phyloP scores from a whole-genome alignment of 2,888 invertebrate species.

The Chloroclystis v-ata region DNA sequence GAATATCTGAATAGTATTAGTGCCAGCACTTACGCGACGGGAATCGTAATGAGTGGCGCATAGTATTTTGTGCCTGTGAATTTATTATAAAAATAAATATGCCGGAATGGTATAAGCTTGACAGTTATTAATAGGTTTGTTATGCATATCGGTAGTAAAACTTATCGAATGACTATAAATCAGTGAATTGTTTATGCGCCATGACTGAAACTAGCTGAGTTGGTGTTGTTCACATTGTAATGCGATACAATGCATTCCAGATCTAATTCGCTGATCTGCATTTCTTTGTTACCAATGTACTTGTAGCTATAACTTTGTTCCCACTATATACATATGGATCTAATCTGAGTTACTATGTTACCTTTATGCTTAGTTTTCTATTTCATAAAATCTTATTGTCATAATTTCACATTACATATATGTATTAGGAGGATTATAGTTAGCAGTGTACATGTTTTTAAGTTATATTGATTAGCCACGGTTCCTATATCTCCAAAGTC shows the following conservation, averaged over 20 bases:
- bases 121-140: slow-evolving; percentile 13
- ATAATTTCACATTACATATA: no score
- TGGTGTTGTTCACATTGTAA: not conserved
- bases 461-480: no score
- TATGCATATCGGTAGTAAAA: slow-evolving; percentile 4
- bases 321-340: no score
- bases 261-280: not conserved
- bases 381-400: no score
- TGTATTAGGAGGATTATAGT: no score
- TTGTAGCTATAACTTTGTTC: no score
- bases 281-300: not conserved
- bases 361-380: not conserved
- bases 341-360: not conserved
- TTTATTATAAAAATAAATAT: slow-evolving; percentile 12
- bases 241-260: not conserved
- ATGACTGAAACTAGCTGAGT: not conserved
- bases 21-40: slow-evolving; percentile 18
- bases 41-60: slow-evolving; percentile 28
- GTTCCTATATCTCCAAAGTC: no score
- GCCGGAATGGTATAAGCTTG: slow-evolving; percentile 6
- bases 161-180: slow-evolving; percentile 5
- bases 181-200: slow-evolving; percentile 1
- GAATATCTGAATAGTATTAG: slow-evolving; percentile 30
- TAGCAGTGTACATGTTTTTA: no score
- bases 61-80: slow-evolving; percentile 21